A percentile compares a stretch with the other conserved stretches of the same genome.
Evolutionary conservation across 2,888 invertebrate genomes (phyloP).

Genomic region (Micoletzkya japonica): DNA sequence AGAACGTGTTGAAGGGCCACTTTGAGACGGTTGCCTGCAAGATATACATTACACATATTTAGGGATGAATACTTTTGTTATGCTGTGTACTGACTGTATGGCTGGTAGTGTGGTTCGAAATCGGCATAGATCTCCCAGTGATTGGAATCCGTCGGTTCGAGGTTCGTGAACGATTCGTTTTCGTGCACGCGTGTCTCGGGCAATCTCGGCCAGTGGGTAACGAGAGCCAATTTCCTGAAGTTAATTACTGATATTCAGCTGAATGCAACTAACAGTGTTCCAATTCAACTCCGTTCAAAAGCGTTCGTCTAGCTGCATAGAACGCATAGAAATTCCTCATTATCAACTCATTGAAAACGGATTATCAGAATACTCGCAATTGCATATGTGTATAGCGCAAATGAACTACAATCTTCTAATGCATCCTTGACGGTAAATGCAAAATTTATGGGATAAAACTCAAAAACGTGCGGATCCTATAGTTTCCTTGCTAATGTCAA

Average conservation of each 20-base stretch:
- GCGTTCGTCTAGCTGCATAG: too few relatives aligned
- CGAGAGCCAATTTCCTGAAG: conserved; percentile 6
- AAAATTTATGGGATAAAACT: too few relatives aligned
- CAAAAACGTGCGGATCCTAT: too few relatives aligned
- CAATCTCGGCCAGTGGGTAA: conserved; percentile 78
- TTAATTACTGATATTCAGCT: background rate
- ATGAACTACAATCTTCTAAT: too few relatives aligned
- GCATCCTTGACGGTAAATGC: too few relatives aligned
- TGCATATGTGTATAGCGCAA: too few relatives aligned
- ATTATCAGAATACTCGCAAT: too few relatives aligned
- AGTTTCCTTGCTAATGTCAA: too few relatives aligned
- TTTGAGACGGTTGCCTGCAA: conserved; percentile 22
- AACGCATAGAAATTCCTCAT: too few relatives aligned
- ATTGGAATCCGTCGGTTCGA: conserved; percentile 79
- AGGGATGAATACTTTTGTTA: background rate
- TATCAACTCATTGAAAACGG: too few relatives aligned
- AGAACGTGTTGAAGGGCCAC: conserved; percentile 2
- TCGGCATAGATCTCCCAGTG: conserved; percentile 72
- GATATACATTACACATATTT: background rate
- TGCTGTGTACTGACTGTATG: conserved; percentile 12
- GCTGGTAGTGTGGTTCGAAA: conserved; percentile 65
- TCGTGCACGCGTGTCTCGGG: conserved; percentile 85
- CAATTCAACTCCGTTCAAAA: too few relatives aligned
- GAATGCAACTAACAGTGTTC: background rate
- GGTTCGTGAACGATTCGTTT: conserved; percentile 82